Percentiles rank a stretch among this genome's conserved stretches.
Conservation (phyloP, 2,888 invertebrate species). For the Gibbula magus region DNA sequence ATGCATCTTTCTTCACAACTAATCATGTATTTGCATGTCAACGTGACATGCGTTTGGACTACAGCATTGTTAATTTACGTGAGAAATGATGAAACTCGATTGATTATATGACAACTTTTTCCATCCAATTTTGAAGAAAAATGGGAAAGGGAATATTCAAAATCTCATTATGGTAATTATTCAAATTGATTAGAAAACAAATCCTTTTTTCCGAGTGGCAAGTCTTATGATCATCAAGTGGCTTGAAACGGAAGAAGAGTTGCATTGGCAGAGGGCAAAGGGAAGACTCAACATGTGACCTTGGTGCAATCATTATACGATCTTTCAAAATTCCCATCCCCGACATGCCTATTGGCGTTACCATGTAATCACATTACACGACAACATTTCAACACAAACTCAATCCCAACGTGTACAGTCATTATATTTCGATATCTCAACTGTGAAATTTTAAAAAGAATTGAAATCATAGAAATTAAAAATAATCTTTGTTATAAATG, state of each 20-base stretch:
- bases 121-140: constrained; percentile 16
- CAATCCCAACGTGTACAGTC: background rate
- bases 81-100: background rate
- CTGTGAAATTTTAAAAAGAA: too few relatives aligned
- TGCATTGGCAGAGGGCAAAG: background rate
- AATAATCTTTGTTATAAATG: too few relatives aligned
- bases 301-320: background rate
- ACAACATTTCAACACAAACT: background rate
- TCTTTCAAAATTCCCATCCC: background rate
- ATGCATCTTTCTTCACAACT: constrained; percentile 4
- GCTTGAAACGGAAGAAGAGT: background rate
- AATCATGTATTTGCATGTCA: background rate
- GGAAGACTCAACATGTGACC: background rate
- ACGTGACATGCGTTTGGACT: background rate
- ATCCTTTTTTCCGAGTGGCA: background rate
- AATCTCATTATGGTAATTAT: constrained; percentile 20
- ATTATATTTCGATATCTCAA: too few relatives aligned
- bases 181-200: constrained; percentile 20
- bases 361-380: background rate
- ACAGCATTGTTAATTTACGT: background rate
- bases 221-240: background rate
- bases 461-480: too few relatives aligned
- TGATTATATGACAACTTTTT: constrained; percentile 18
- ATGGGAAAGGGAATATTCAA: constrained; percentile 10
- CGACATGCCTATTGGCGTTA: background rate